phyloP scores from a whole-genome alignment of 2,888 invertebrate species.

The Drosophila atripex region DNA sequence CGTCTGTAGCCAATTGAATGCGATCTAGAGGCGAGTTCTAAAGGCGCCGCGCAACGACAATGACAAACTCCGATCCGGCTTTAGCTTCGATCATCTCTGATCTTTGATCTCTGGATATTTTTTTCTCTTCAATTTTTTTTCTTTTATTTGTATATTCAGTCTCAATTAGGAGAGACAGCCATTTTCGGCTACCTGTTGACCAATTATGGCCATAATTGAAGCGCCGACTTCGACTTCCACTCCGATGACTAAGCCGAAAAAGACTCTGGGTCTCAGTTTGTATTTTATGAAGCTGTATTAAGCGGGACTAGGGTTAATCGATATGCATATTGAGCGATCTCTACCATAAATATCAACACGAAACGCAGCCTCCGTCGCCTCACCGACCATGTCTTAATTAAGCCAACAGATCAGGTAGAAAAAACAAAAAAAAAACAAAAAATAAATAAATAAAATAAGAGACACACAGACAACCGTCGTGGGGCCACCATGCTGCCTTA shows the following conservation, averaged over 20 bases:
- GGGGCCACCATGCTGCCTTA: slow-evolving; percentile 66
- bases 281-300: slow-evolving; percentile 62
- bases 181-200: slow-evolving; percentile 76
- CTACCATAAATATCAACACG: slow-evolving; percentile 76
- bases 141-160: not conserved
- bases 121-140: not conserved
- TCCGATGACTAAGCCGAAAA: slow-evolving; percentile 42
- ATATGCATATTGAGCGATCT: slow-evolving; percentile 76
- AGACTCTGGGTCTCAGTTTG: not conserved
- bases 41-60: slow-evolving; percentile 36
- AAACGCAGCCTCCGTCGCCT: slow-evolving; percentile 26
- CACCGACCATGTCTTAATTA: slow-evolving; percentile 75
- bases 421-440: not conserved
- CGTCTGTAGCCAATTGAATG: not conserved
- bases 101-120: not conserved
- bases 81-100: slow-evolving; percentile 23
- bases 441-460: not conserved
- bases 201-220: slow-evolving; percentile 78
- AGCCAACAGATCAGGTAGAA: slow-evolving; percentile 55
- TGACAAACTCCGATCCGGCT: slow-evolving; percentile 29
- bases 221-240: slow-evolving; percentile 45
- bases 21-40: slow-evolving; percentile 23
- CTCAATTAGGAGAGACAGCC: slow-evolving; percentile 55
- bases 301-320: slow-evolving; percentile 50
- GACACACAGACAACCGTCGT: not conserved